phyloP scores from a whole-genome alignment of 2,888 invertebrate species.

The Zonitis immaculata region DNA sequence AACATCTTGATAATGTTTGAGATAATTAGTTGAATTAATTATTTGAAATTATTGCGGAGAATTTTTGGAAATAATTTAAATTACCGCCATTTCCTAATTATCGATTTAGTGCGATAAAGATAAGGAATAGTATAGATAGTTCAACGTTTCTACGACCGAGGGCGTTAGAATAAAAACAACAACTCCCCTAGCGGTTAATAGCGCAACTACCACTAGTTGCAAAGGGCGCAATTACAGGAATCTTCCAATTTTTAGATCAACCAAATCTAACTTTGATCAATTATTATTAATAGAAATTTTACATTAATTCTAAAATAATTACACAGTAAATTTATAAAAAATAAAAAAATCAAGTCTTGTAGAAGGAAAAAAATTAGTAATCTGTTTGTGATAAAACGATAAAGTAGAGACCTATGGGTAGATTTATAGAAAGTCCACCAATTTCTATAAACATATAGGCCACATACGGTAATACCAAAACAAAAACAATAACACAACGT shows the following conservation, averaged over 20 bases:
- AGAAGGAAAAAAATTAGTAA: too few relatives aligned
- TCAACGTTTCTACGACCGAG: constrained; percentile 14
- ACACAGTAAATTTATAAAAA: background rate
- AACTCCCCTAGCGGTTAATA: constrained; percentile 19
- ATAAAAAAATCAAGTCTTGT: too few relatives aligned
- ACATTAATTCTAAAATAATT: too few relatives aligned
- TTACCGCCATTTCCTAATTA: constrained; percentile 5
- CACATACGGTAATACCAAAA: constrained; percentile 20
- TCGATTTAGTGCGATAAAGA: constrained; percentile 16
- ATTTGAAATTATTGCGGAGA: too few relatives aligned
- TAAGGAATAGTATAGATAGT: constrained; percentile 11
- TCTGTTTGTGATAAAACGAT: too few relatives aligned
- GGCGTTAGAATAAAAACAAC: constrained; percentile 14
- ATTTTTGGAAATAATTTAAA: too few relatives aligned
- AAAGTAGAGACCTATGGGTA: too few relatives aligned
- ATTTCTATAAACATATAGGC: constrained; percentile 15
- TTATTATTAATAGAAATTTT: background rate
- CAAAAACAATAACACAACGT: constrained; percentile 16
- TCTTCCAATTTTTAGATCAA: too few relatives aligned
- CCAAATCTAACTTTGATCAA: too few relatives aligned
- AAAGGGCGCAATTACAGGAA: constrained; percentile 9
- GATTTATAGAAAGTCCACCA: constrained; percentile 14
- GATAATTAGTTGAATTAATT: too few relatives aligned
- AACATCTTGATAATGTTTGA: too few relatives aligned
- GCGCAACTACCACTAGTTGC: constrained; percentile 6